Evolutionary conservation across 2,113 vertebrate species (phyloP), one percentile per base, ranked within the genome.

Genomic region (Serinus canaria): DNA sequence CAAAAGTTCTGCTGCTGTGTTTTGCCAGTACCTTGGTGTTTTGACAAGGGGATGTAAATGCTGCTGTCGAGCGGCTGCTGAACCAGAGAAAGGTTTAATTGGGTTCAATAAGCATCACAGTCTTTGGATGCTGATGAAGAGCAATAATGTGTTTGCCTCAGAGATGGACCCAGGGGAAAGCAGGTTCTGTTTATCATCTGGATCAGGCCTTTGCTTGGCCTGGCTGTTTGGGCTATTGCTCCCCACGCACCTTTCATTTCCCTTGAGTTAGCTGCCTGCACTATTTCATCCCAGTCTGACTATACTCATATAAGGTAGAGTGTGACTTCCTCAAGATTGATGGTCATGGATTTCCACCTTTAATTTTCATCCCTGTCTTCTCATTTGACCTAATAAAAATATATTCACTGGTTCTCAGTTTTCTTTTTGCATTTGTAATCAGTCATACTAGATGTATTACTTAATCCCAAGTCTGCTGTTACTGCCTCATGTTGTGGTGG

Each of bases 361-460:
- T 96, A 82, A 95, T 95, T 95, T 88, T 78, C 83, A 58, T 79
- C 85, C 62, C 74, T 92, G 77, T 94, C 90, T 96, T 93, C 3
- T 7, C 58, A 73, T 92, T 92, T 94, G 80, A 93, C 86, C 92
- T 92, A 95, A 93, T 92, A 83, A 95, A 95, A 96, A 91, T 50
- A 78, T 90, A 96, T 97, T 93, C 84, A 82, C 73, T 95, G n/a
- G 64, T 81, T 93, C 66, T 88, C 56, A 68, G 79, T 87, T 93
- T 90, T 90, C 64, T 69, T 79, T 89, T 90, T 9, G 28, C 28
- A 78, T 87, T 70, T 90, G 28, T 75, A 39, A 95, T 97, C 92
- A 89, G 75, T 96, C 92, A 90, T 53, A 39, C 28, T 62, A 58
- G 9, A 90, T 58, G 37, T 63, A 86, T 84, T 92, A 39, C 76